Evolutionary conservation across 2,888 invertebrate species (phyloP).

Genomic region (Zaprionus lineosus): DNA sequence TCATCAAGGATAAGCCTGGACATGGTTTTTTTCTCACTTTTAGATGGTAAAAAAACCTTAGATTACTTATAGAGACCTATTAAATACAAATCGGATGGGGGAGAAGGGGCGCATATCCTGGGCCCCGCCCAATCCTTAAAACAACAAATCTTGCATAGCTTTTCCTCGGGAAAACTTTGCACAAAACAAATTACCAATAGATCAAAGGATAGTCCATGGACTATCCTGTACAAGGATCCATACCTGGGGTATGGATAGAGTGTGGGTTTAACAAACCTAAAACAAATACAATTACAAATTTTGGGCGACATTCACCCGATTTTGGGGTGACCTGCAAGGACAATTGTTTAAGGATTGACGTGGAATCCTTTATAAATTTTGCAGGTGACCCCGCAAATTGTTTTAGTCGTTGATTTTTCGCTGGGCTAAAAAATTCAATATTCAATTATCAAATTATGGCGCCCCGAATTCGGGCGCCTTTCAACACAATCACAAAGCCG

Average conservation of each 20-base stretch:
- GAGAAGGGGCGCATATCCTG: constrained; percentile 2
- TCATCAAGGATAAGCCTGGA: constrained; percentile 23
- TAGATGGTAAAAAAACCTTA: constrained; percentile 25
- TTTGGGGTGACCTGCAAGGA: not conserved
- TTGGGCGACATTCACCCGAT: not conserved
- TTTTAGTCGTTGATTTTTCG: constrained; percentile 24
- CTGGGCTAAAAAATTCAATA: constrained; percentile 25
- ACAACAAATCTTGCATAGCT: constrained; percentile 25
- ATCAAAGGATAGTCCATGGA: constrained; percentile 6
- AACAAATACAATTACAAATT: constrained; percentile 43
- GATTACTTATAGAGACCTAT: constrained; percentile 40
- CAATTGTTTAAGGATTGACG: constrained; percentile 13
- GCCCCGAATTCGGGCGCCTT: constrained; percentile 1
- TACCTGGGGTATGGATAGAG: constrained; percentile 17
- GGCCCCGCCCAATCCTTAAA: constrained; percentile 1
- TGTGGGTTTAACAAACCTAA: constrained; percentile 25
- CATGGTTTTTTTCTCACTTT: constrained; percentile 17
- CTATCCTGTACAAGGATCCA: constrained; percentile 31
- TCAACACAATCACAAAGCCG: constrained; percentile 31
- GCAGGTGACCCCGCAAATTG: constrained; percentile 14
- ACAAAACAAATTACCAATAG: constrained; percentile 33
- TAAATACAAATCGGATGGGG: constrained; percentile 54
- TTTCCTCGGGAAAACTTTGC: constrained; percentile 24
- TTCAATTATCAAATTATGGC: constrained; percentile 4
- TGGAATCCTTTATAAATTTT: not conserved